Conservation (phyloP, 2,113 vertebrate species). For the Mystacornis crossleyi region DNA sequence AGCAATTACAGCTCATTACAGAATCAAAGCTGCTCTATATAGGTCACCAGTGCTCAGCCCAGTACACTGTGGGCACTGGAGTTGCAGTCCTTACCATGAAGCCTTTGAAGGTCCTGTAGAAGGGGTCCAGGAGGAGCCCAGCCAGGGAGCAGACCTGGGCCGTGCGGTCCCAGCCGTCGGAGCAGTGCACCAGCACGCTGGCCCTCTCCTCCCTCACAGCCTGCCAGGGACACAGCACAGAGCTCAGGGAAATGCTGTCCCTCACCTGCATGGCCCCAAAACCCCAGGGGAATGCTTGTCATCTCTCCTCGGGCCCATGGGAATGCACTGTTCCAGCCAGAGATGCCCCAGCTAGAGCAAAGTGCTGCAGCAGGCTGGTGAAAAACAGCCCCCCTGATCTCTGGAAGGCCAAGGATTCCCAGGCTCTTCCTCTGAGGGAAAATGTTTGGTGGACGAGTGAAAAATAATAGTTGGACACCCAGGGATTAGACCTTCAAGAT, state of each 20-base stretch:
- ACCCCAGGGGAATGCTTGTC: neutral
- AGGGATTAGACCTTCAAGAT: neutral
- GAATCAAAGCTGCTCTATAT: neutral
- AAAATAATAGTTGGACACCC: neutral
- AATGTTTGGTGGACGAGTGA: neutral
- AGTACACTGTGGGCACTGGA: neutral
- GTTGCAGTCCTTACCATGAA: conserved; percentile 78
- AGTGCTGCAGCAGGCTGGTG: neutral
- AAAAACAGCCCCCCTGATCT: neutral
- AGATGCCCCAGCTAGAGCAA: neutral
- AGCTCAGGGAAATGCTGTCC: neutral
- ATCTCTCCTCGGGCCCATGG: neutral
- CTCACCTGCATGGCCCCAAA: neutral
- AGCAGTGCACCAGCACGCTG: conserved; percentile 83
- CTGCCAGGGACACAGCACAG: conserved; percentile 42
- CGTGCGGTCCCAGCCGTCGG: conserved; percentile 83
- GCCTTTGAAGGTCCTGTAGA: conserved; percentile 82
- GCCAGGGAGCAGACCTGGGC: conserved; percentile 84
- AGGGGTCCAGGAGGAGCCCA: conserved; percentile 79
- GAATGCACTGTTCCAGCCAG: neutral
- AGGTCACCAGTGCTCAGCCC: neutral
- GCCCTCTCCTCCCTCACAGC: conserved; percentile 78
- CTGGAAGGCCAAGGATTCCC: neutral
- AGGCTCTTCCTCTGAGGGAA: neutral
- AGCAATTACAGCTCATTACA: neutral